Percentiles rank a stretch among this genome's conserved stretches.
Conservation (phyloP, 2,797 vertebrate species). For the Megaceryle alcyon region DNA sequence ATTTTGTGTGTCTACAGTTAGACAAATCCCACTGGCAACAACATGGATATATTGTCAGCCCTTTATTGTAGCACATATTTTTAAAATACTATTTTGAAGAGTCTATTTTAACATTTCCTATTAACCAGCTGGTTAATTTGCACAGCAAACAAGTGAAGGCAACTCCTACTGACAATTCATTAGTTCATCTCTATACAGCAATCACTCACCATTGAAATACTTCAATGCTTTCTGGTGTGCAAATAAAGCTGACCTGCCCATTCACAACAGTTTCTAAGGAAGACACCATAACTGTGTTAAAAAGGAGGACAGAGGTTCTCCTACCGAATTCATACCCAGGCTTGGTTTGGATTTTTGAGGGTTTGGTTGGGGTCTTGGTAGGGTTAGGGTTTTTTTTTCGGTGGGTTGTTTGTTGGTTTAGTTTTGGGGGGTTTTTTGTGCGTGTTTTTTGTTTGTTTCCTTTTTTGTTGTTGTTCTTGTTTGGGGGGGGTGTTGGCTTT, state of each 20-base stretch:
- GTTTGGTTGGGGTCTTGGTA: not conserved
- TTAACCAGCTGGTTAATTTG: not conserved
- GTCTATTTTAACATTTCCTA: not conserved
- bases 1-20: not conserved
- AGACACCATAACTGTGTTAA: not conserved
- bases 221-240: not conserved
- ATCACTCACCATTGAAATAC: not conserved
- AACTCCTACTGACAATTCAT: not conserved
- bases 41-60: not conserved
- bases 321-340: not conserved
- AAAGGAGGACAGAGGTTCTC: not conserved
- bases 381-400: too few species aligned
- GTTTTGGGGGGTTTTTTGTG: not conserved
- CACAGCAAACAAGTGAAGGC: not conserved
- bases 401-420: too few species aligned
- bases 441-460: not conserved
- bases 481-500: not conserved
- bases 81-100: not conserved
- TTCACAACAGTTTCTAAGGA: not conserved
- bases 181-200: not conserved
- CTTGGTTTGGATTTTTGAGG: not conserved
- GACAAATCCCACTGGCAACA: not conserved
- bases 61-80: not conserved
- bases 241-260: not conserved
- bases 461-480: not conserved